Conservation (phyloP, 2,888 invertebrate genomes). For the Rhynchonema sp. region DNA sequence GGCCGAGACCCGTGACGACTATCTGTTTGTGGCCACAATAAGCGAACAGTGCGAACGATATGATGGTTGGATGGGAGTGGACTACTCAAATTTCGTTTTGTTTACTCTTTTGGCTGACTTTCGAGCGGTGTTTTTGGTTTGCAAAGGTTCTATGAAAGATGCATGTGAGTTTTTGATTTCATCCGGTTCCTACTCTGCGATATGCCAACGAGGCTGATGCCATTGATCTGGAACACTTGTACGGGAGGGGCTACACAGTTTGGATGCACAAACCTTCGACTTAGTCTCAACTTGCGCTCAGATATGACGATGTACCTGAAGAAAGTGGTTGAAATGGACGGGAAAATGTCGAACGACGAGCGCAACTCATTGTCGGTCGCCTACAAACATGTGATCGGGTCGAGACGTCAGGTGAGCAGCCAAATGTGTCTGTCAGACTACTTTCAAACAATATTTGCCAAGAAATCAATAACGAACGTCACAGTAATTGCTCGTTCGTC, state of each 20-base stretch:
- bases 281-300: neutral
- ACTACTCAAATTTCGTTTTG: neutral
- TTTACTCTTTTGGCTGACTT: too few species aligned
- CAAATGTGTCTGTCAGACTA: neutral
- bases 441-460: too few species aligned
- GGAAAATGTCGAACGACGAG: neutral
- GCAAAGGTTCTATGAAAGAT: too few species aligned
- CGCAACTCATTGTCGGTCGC: neutral
- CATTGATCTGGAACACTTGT: too few species aligned
- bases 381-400: neutral
- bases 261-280: too few species aligned
- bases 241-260: neutral
- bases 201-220: too few species aligned
- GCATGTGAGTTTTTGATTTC: too few species aligned
- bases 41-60: neutral
- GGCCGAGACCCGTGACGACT: neutral
- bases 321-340: neutral
- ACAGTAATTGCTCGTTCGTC: too few species aligned
- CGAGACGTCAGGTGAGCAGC: neutral
- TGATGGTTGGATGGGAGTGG: neutral
- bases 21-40: neutral
- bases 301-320: neutral
- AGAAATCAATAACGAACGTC: too few species aligned
- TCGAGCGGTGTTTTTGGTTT: too few species aligned
- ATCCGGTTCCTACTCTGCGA: too few species aligned